Evolutionary conservation across 2,113 vertebrate species (phyloP), one percentile per base, ranked within the genome.

Genomic region (Gnathochromis pfefferi): DNA sequence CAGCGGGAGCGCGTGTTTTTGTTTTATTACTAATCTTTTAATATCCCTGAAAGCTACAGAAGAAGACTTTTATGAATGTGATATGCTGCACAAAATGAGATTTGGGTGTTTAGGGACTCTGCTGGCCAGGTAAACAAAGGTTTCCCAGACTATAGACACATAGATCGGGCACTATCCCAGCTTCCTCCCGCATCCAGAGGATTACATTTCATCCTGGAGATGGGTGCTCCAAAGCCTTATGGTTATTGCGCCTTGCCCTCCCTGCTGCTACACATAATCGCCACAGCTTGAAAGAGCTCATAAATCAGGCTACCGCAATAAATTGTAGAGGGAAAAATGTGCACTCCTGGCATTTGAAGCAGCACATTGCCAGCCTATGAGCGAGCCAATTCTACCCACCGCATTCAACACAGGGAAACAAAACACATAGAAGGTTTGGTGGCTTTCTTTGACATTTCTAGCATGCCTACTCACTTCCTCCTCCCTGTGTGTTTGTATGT

Each of bases 121-220:
- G 85, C 89, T 91, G 85, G 85, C 87, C 93, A 93, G 91, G 92
- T 94, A 94, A 95, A 95, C 94, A 95, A 95, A 94, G 82, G 84
- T 90, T 89, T 85, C 53, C 80, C 80, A 82, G 83, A 89, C 86
- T 80, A 84, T 14, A 90, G 81, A 90, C 86, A 80, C 73, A 85
- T 33, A 90, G 82, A 90, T 85, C 51, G 83, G 91, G 84, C 90
- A 7, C 87, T 86, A 85, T 87, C 88, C 88, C 88, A 85, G 87
- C 84, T 83, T 83, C 85, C 86, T 90, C 85, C 60, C 9, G 35
- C 68, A 26, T 93, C 93, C 86, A 58, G 60, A 16, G 70, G 91
- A 94, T 95, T 96, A 92, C 88, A 93, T 94, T 95, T 94, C 92
- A 94, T 93, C 85, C 85, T 57, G 81, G 83, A 92, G 88, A 93